Conservation (phyloP, 2,888 invertebrate species). For the Sphinx pinastri region DNA sequence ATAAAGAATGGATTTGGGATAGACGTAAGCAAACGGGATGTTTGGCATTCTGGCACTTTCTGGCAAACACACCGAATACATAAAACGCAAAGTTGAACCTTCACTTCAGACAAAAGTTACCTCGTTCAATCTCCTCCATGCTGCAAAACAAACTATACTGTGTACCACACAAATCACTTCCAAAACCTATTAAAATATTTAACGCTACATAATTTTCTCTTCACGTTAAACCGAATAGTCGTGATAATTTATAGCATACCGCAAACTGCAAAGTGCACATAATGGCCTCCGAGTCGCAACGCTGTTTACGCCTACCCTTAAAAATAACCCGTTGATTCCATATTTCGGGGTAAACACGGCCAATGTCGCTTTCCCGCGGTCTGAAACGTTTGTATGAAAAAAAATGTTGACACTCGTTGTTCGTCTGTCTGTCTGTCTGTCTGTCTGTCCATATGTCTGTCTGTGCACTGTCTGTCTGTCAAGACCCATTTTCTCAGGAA, state of each 20-base stretch:
- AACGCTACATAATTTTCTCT: not conserved
- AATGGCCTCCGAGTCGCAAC: not conserved
- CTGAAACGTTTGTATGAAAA: not conserved
- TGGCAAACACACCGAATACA: no score
- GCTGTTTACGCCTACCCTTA: not conserved
- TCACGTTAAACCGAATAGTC: not conserved
- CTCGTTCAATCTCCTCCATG: no score
- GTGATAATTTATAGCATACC: constrained; percentile 14
- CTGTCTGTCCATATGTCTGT: no score
- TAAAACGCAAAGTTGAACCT: no score
- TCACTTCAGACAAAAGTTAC: no score
- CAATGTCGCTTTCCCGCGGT: not conserved
- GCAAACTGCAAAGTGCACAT: not conserved
- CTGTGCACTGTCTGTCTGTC: no score
- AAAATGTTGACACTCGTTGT: not conserved
- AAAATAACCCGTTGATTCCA: not conserved
- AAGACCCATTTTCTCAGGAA: no score
- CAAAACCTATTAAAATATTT: not conserved
- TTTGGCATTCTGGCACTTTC: no score
- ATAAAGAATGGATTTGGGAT: no score
- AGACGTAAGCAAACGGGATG: no score
- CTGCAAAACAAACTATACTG: no score
- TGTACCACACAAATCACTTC: not conserved
- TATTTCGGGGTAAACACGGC: not conserved
- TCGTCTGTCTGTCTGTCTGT: no score